Base-by-base conservation (phyloP, 2,113 vertebrate species). In the Symphodus melops region DNA sequence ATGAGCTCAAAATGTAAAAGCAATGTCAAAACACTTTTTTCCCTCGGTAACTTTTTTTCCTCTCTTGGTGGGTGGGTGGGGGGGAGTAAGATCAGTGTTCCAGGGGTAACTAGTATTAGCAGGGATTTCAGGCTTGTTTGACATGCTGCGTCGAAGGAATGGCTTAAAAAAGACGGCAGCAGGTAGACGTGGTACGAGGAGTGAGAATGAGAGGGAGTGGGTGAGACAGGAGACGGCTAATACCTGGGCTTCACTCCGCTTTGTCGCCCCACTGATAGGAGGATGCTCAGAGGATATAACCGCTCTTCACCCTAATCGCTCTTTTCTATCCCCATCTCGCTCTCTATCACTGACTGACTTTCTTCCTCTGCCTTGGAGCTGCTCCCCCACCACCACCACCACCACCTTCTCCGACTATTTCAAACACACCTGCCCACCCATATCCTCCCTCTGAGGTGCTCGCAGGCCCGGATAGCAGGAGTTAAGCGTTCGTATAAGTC, bases 111-210 rank as follows among this genome's bases (percentile, higher is more conserved):
- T 91, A 92, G 94, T 93, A 94, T 94, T 94, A 94, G 90, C 89
- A 92, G 92, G 93, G 93, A 94, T 94, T 95, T 95, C 79, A 82
- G 91, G 90, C 92, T 94, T 93, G 89, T 92, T 93, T 94, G 94
- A 95, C 93, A 93, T 70, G 71, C 81, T 61, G 59, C 70, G 85
- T 86, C 92, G 79, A 92, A 93, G 87, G 86, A 86, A 93, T 84
- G 84, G 92, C 92, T 94, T 94, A 95, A 95, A 94, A 94, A 91
- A 94, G 94, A 92, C 80, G 72, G 79, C 75, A 68, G 86, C 92
- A 91, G 91, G 91, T 91, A 84, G 80, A 79, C 53, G 68, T 85
- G 80, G 76, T 76, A 71, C 9, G 60, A 39, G 72, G 70, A 16
- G 54, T 56, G 67, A 80, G 84, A 82, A 78, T 56, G 86, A 70